phyloP scores from a whole-genome alignment of 2,113 vertebrate species.

The Neogobius melanostomus region DNA sequence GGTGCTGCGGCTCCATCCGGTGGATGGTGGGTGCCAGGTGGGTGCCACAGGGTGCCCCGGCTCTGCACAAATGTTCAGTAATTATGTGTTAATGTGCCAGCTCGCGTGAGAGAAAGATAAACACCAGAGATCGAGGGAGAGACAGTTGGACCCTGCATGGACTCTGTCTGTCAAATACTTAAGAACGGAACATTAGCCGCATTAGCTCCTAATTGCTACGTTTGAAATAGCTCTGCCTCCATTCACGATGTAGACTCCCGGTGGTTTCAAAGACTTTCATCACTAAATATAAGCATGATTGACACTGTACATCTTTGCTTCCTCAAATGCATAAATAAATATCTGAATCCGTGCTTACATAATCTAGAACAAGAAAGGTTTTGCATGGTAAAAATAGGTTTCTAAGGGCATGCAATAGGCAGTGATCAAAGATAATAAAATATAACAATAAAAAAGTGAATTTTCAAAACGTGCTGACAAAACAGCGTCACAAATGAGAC shows the following conservation, averaged over 20 bases:
- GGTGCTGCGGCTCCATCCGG: slow-evolving; percentile 48
- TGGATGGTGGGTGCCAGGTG: slow-evolving; percentile 48
- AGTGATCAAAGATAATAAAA: no score
- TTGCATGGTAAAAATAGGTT: no score
- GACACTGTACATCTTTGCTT: background rate
- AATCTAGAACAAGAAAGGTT: no score
- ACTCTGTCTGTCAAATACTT: slow-evolving; percentile 31
- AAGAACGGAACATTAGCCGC: slow-evolving; percentile 41
- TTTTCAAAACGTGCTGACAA: no score
- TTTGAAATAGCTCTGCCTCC: slow-evolving; percentile 32
- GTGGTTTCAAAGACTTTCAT: slow-evolving; percentile 1
- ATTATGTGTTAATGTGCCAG: slow-evolving; percentile 66
- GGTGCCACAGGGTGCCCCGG: slow-evolving; percentile 49
- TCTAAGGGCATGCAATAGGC: no score
- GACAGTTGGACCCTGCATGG: slow-evolving; percentile 21
- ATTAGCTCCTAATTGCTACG: slow-evolving; percentile 42
- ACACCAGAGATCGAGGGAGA: slow-evolving; percentile 4
- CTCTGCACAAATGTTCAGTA: slow-evolving; percentile 70
- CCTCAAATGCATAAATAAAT: no score
- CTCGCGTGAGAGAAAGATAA: slow-evolving; percentile 18
- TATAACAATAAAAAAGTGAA: no score
- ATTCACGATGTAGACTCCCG: slow-evolving; percentile 11
- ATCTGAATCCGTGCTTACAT: no score
- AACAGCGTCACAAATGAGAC: no score
- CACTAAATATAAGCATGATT: background rate